Evolutionary conservation across 2,797 vertebrate genomes (phyloP).

Genomic region (Hydrophis major): DNA sequence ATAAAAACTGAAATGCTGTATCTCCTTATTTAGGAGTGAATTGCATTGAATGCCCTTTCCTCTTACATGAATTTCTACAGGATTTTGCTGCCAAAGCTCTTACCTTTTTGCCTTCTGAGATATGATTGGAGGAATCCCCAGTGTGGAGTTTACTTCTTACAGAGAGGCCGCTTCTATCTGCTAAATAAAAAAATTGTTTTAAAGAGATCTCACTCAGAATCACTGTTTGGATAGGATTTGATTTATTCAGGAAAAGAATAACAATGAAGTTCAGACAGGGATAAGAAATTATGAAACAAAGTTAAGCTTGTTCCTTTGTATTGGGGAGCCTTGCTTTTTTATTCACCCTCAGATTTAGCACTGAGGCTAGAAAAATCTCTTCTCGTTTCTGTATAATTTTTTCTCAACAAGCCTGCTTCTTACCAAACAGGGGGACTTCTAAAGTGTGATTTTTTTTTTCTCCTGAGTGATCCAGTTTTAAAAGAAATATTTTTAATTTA

Average conservation of each 20-base stretch:
- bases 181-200: neutral
- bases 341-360: neutral
- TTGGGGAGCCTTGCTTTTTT: neutral
- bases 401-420: neutral
- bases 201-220: neutral
- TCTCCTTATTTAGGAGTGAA: neutral
- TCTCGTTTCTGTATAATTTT: neutral
- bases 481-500: neutral
- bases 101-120: neutral
- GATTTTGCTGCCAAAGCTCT: neutral
- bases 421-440: neutral
- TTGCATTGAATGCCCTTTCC: neutral
- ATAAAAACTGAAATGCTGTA: neutral
- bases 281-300: neutral
- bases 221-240: neutral
- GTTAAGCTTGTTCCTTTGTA: neutral
- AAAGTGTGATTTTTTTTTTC: neutral
- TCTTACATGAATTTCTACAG: neutral
- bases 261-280: neutral
- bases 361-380: neutral
- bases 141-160: neutral
- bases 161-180: neutral
- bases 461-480: neutral
- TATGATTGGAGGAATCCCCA: neutral
- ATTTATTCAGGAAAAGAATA: neutral